These are phyloP conservation scores for Sardina pilchardus DNA, from an alignment of 2,113 vertebrate species.

Conservation along the genomic window DNA sequence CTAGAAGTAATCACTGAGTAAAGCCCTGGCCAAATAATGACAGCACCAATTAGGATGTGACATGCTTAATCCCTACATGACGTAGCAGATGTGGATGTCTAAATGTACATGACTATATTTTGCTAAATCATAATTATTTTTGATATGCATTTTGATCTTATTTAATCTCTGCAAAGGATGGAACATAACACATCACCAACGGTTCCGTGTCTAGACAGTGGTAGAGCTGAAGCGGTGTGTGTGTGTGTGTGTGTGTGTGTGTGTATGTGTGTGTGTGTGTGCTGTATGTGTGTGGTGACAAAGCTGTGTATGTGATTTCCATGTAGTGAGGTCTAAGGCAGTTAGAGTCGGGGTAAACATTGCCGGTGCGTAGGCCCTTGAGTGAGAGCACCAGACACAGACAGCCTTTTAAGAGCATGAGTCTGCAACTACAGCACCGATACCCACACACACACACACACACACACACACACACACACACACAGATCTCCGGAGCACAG, in stretches of 20 bases:
- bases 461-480: conserved; percentile 7
- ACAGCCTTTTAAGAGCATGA: neutral
- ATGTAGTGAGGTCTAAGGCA: neutral
- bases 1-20: conserved; percentile 40
- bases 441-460: neutral
- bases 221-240: neutral
- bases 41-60: conserved; percentile 59
- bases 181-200: neutral
- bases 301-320: neutral
- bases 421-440: neutral
- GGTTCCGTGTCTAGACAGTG: neutral
- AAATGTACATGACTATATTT: conserved; percentile 56
- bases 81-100: conserved; percentile 56
- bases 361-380: neutral
- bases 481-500: neutral
- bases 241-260: neutral
- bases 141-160: conserved; percentile 39
- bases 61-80: conserved; percentile 60
- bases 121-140: conserved; percentile 46
- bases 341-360: neutral
- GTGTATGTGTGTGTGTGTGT: neutral
- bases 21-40: conserved; percentile 53
- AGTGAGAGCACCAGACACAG: neutral
- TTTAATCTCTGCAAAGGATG: neutral
- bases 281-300: neutral